Evolutionary conservation across 2,797 vertebrate genomes (phyloP).

Genomic region (Anguilla obscura): DNA sequence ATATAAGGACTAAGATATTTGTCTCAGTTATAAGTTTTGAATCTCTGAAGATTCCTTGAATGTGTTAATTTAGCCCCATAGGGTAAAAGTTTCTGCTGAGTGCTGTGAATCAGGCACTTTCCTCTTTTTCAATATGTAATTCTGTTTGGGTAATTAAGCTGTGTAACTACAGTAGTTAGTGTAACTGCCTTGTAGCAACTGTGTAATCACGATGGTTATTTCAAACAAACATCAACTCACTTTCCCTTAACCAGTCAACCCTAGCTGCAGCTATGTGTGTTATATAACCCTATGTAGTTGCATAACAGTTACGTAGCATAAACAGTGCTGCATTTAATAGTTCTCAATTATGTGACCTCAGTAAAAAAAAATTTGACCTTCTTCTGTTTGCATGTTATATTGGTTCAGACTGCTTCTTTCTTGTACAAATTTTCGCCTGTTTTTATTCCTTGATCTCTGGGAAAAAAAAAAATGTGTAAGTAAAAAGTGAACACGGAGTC

Average conservation of each 20-base stretch:
- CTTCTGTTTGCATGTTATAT: background rate
- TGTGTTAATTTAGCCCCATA: background rate
- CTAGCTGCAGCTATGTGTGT: background rate
- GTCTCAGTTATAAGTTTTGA: background rate
- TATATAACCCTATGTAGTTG: background rate
- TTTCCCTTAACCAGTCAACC: background rate
- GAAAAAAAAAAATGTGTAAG: background rate
- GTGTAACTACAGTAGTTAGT: background rate
- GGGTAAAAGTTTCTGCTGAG: background rate
- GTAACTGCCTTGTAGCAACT: background rate
- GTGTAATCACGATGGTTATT: background rate
- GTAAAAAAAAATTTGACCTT: background rate
- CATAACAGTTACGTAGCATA: background rate
- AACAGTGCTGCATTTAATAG: background rate
- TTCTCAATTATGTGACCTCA: background rate
- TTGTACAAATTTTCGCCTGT: background rate
- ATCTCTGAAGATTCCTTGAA: background rate
- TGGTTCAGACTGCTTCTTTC: background rate
- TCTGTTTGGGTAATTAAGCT: background rate
- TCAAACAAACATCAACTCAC: background rate
- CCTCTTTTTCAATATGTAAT: background rate
- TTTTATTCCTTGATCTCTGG: background rate
- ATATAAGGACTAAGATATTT: background rate
- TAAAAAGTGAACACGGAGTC: background rate
- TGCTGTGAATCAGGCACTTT: background rate